A percentile compares a stretch with the other conserved stretches of the same genome.
Conservation (phyloP, 2,113 vertebrate species). For the Tretioscincus oriximinensis region DNA sequence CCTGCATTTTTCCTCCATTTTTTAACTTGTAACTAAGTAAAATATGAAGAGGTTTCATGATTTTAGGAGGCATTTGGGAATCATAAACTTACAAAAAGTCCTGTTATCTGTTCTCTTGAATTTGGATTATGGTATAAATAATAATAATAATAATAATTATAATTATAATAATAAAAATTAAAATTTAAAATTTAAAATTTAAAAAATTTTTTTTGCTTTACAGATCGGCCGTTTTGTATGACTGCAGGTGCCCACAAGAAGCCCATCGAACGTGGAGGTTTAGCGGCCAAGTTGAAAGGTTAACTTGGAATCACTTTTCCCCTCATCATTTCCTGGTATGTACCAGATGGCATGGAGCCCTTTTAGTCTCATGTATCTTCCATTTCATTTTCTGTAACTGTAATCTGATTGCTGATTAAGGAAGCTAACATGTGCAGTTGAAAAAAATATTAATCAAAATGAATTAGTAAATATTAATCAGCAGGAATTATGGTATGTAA, state of each 20-base stretch:
- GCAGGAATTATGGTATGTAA: not conserved
- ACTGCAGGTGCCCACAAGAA: slow-evolving; percentile 88
- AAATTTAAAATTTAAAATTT: too few relatives aligned
- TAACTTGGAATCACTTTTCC: slow-evolving; percentile 93
- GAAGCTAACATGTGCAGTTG: not conserved
- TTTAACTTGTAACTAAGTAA: too few relatives aligned
- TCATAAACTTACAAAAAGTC: too few relatives aligned
- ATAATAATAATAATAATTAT: too few relatives aligned
- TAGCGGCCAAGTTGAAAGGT: slow-evolving; percentile 92
- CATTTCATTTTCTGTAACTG: not conserved
- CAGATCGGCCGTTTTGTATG: slow-evolving; percentile 88
- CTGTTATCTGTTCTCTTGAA: too few relatives aligned
- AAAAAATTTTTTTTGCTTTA: too few relatives aligned
- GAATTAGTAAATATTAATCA: not conserved
- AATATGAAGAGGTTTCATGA: too few relatives aligned
- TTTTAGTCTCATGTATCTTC: not conserved
- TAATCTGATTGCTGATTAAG: too few relatives aligned
- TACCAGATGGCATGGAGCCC: not conserved
- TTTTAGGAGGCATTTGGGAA: not conserved
- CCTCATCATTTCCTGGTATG: slow-evolving; percentile 92
- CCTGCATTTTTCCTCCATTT: too few relatives aligned
- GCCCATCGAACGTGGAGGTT: slow-evolving; percentile 88
- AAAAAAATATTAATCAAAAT: not conserved
- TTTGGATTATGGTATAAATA: not conserved
- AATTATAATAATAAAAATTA: too few relatives aligned